A percentile compares a stretch with the other conserved stretches of the same genome.
These are phyloP conservation scores for Halcyon leucocephala DNA, from an alignment of 2,797 vertebrate species.

Conservation along the genomic window DNA sequence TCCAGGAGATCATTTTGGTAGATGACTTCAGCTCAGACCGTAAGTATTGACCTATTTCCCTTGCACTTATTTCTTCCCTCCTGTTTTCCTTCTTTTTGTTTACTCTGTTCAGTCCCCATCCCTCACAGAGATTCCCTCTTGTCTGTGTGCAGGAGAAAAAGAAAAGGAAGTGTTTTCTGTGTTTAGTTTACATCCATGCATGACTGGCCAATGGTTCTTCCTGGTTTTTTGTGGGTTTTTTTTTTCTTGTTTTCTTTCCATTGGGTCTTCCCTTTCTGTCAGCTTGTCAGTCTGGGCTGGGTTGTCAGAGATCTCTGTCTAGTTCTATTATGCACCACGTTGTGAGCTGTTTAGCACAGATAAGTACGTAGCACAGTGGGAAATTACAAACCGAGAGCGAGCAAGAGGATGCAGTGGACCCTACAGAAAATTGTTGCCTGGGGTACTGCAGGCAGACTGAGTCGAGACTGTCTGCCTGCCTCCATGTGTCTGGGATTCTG, in stretches of 20 bases:
- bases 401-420: background rate
- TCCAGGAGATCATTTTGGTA: conserved; percentile 96
- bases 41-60: conserved; percentile 80
- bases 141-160: background rate
- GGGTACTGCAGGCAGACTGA: background rate
- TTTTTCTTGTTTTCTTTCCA: background rate
- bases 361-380: background rate
- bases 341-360: background rate
- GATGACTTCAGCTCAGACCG: conserved; percentile 97
- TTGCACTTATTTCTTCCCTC: background rate
- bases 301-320: background rate
- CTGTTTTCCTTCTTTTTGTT: background rate
- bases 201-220: background rate
- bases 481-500: background rate
- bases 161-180: background rate
- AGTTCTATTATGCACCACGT: background rate
- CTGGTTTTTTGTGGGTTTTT: background rate
- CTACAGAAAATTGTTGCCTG: background rate
- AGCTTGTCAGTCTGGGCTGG: background rate
- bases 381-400: background rate
- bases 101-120: background rate
- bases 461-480: background rate
- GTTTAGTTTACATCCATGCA: background rate
- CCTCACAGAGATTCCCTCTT: background rate
- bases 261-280: background rate